Base-by-base conservation (phyloP, 2,888 invertebrate genomes). In the Athripsodes cinereus region DNA sequence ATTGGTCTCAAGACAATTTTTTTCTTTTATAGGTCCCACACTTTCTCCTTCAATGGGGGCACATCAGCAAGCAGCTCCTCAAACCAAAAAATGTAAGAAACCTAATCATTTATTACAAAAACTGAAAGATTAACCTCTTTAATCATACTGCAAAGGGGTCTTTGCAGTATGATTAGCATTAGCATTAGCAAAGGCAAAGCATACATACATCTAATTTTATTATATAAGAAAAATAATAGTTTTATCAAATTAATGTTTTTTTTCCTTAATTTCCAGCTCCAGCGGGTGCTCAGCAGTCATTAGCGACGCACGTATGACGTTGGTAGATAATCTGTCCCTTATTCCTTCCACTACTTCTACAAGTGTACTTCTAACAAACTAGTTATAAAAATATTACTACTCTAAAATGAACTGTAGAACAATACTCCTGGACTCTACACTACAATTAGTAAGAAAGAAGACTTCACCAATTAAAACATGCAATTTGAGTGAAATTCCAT, bases 301-400 rank as follows among this genome's bases (percentile, higher is more conserved):
- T 84, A 67, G 84, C 84, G 46, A 84, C 84, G 35, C 84, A 84
- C 65, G 84, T 84, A 68, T 84, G 82, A 80, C 72, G 68, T 31
- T 51, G 46, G 57, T 57, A 57, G 57, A 34, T 40, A 40, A 40
- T 13, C 20, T 16, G 26, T 50, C 22, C 6, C 26, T n/a, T 21
- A n/a, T 22, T 26, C 50, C 16, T 16, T 50, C 22, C 50, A 22
- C 18, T 2, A 48, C 2, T 19, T 5, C 20, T 48, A 18, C 48
- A 48, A 48, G 48, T 48, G 48, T 48, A 48, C 48, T 48, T 48
- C 48, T 26, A 26, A 3, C 10, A 3, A 10, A 3, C 5, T 40
- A 40, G 13, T 40, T 40, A 40, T 40, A 8, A 40, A 6, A 31
- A 31, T 8, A n/a, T n/a, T n/a, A n/a, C n/a, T n/a, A n/a, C n/a